A percentile compares a stretch with the other conserved stretches of the same genome.
Conservation (phyloP, 2,888 invertebrate genomes). For the Aporophyla lueneburgensis region DNA sequence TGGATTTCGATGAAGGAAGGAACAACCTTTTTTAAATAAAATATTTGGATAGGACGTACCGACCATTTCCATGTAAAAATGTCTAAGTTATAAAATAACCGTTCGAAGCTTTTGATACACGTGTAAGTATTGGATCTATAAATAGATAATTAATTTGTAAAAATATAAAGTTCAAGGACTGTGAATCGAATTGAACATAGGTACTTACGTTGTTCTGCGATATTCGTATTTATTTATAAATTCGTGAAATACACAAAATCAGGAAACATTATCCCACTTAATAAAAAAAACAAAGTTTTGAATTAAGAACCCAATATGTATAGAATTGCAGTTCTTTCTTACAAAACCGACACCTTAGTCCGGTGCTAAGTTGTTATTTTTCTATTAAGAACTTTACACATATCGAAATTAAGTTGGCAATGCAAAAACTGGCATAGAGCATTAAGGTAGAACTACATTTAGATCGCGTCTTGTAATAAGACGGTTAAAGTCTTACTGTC, state of each 20-base stretch:
- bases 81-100: neutral
- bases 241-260: neutral
- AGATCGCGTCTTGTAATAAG: no score
- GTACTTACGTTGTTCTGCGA: neutral
- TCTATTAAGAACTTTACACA: no score
- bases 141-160: neutral
- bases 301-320: no score
- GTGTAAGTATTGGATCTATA: neutral
- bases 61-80: neutral
- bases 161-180: neutral
- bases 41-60: neutral
- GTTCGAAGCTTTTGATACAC: neutral
- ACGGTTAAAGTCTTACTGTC: neutral
- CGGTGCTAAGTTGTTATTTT: no score
- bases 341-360: no score
- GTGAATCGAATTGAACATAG: slow-evolving; percentile 1
- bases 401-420: no score
- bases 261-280: no score
- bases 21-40: neutral
- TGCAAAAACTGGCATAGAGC: no score
- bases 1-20: neutral
- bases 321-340: no score
- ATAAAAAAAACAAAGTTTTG: no score
- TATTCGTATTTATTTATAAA: neutral
- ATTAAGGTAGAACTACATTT: no score